Conservation (phyloP, 2,113 vertebrate genomes). For the Synodontis membranacea region DNA sequence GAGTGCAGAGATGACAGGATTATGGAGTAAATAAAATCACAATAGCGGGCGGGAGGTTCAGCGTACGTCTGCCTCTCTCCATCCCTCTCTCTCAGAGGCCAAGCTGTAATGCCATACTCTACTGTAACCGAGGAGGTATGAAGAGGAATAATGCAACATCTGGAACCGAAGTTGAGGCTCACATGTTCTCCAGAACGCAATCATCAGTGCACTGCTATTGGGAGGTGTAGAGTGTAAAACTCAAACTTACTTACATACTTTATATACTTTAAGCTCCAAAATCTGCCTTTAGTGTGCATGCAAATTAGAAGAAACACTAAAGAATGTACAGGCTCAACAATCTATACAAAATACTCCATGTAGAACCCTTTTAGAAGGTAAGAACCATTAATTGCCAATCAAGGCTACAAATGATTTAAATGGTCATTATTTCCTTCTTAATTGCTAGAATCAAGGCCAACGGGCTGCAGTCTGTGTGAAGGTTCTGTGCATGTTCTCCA, state of each 20-base stretch:
- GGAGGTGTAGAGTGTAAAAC: not conserved
- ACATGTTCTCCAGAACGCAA: not conserved
- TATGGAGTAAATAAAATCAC: slow-evolving; percentile 23
- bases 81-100: not conserved
- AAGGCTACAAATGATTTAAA: too few relatives aligned
- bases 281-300: not conserved
- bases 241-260: too few relatives aligned
- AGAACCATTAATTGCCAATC: not conserved
- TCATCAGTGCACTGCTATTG: not conserved
- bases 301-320: not conserved
- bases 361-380: not conserved
- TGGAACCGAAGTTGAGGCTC: not conserved
- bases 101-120: not conserved
- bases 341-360: too few relatives aligned
- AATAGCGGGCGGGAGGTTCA: slow-evolving; percentile 11
- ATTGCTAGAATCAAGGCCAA: too few relatives aligned
- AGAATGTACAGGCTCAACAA: not conserved
- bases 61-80: not conserved
- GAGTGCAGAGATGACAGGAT: slow-evolving; percentile 24
- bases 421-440: too few relatives aligned
- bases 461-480: too few relatives aligned
- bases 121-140: not conserved
- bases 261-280: not conserved
- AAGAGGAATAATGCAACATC: not conserved
- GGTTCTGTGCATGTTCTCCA: too few relatives aligned